Evolutionary conservation across 2,113 vertebrate genomes (phyloP).

Genomic region (Choloepus hoffmanni): DNA sequence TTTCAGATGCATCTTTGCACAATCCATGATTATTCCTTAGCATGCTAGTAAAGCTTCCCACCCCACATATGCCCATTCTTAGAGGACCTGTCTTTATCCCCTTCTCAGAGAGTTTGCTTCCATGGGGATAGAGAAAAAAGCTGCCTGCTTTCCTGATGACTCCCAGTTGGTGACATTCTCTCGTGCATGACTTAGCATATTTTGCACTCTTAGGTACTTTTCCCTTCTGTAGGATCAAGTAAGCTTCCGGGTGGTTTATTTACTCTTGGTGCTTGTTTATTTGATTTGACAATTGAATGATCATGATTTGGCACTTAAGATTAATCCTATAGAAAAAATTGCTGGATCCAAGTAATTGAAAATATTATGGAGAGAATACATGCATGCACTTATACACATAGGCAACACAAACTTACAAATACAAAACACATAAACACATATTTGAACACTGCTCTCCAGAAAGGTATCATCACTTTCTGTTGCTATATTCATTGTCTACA

Average conservation of each 20-base stretch:
- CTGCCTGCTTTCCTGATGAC: not conserved
- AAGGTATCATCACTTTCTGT: not conserved
- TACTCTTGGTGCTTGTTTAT: not conserved
- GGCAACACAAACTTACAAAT: not conserved
- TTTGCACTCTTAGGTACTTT: not conserved
- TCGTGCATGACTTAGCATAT: rapidly evolving
- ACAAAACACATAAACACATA: not conserved
- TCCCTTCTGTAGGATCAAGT: not conserved
- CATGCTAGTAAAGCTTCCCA: not conserved
- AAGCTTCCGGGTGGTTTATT: not conserved
- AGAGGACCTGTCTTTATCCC: not conserved
- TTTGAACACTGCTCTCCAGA: not conserved
- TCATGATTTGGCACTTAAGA: not conserved
- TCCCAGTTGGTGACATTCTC: not conserved
- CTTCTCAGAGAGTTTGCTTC: not conserved
- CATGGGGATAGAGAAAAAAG: not conserved
- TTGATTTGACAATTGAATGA: not conserved
- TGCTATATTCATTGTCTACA: not conserved
- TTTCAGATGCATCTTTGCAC: not conserved
- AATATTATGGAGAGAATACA: not conserved
- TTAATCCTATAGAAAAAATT: not conserved
- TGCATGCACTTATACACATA: not conserved
- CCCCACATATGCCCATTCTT: not conserved
- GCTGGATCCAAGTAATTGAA: not conserved
- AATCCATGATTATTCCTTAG: not conserved